Conservation (phyloP, 2,888 invertebrate genomes). For the Caenorhabditis drosophilae region DNA sequence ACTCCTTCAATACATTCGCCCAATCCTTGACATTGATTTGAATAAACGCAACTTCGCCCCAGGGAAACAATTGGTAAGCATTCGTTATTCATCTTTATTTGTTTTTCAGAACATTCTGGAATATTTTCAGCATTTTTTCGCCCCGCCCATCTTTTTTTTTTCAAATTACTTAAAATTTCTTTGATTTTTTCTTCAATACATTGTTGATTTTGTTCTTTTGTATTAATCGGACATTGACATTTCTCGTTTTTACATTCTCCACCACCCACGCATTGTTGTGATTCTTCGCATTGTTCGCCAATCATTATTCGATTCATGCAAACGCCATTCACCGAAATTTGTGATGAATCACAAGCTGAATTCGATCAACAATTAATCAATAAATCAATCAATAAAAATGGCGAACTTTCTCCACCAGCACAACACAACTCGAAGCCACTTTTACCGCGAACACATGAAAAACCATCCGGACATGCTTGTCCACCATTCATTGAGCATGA, state of each 20-base stretch:
- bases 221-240: conserved; percentile 40
- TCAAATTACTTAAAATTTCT: not conserved
- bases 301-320: conserved; percentile 43
- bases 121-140: not conserved
- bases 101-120: conserved; percentile 40
- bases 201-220: conserved; percentile 40
- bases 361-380: too few relatives aligned
- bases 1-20: conserved; percentile 47
- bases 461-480: conserved; percentile 53
- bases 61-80: conserved; percentile 49
- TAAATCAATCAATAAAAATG: too few relatives aligned
- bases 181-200: conserved; percentile 21
- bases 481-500: conserved; percentile 54
- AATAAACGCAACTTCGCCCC: conserved; percentile 46
- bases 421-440: conserved; percentile 54
- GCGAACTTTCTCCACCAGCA: conserved; percentile 51
- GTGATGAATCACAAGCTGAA: conserved; percentile 51
- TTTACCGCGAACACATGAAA: conserved; percentile 51
- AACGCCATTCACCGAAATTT: conserved; percentile 50
- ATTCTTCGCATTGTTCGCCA: conserved; percentile 44
- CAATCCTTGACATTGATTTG: conserved; percentile 43
- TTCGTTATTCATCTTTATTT: conserved; percentile 46
- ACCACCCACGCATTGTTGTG: conserved; percentile 45
- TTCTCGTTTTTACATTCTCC: conserved; percentile 33
- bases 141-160: not conserved